Evolutionary conservation across 2,888 invertebrate species (phyloP).

Genomic region (Apotomis turbidana): DNA sequence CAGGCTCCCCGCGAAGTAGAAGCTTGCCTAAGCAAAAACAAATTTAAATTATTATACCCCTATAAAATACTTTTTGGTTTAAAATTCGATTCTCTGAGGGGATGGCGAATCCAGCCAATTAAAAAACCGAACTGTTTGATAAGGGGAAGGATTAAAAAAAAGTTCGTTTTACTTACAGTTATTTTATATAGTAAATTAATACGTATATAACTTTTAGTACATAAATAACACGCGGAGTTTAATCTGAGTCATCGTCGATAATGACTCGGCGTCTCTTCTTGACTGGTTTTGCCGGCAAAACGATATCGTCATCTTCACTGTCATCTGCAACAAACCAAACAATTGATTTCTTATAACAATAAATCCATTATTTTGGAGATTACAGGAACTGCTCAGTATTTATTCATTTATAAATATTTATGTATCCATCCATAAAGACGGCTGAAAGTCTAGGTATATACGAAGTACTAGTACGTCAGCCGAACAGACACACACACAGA

Average conservation of each 20-base stretch:
- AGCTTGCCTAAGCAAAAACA: constrained; percentile 30
- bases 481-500: too few species aligned
- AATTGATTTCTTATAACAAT: too few species aligned
- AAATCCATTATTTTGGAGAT: too few species aligned
- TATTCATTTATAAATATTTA: too few species aligned
- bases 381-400: too few species aligned
- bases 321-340: constrained; percentile 57
- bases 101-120: constrained; percentile 22
- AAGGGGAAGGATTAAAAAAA: constrained; percentile 17
- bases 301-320: constrained; percentile 64
- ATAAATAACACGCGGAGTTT: constrained; percentile 15
- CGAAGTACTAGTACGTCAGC: too few species aligned
- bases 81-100: constrained; percentile 19
- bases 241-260: constrained; percentile 77
- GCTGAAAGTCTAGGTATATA: too few species aligned
- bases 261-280: constrained; percentile 65
- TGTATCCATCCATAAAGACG: too few species aligned
- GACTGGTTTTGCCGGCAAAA: constrained; percentile 60
- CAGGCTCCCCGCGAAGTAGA: constrained; percentile 26
- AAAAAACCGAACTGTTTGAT: constrained; percentile 5
- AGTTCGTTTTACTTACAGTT: constrained; percentile 26
- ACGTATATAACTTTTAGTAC: neutral
- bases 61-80: constrained; percentile 22
- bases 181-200: constrained; percentile 9
- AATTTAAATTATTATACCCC: constrained; percentile 27